phyloP scores from a whole-genome alignment of 2,888 invertebrate genomes.

The Archaeoteleia sp. region DNA sequence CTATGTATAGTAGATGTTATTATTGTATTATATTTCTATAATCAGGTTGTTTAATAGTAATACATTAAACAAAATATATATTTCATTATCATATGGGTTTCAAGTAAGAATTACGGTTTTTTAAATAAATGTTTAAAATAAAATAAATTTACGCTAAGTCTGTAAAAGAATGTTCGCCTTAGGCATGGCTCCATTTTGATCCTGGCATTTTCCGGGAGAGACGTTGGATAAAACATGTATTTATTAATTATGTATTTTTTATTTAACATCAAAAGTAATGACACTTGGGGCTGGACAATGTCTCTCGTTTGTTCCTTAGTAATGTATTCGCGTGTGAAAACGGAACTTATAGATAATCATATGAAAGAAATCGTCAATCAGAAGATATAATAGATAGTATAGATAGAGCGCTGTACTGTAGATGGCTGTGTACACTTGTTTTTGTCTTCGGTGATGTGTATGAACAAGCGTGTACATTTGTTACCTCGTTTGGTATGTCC shows the following conservation, averaged over 20 bases:
- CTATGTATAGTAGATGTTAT: too few relatives aligned
- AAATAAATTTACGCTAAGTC: too few relatives aligned
- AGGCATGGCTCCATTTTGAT: too few relatives aligned
- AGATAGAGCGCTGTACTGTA: conserved; percentile 63
- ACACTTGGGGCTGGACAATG: conserved; percentile 74
- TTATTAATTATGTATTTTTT: conserved; percentile 74
- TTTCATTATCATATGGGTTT: too few relatives aligned
- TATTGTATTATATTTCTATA: too few relatives aligned
- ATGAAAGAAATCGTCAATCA: conserved; percentile 71
- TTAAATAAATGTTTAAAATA: too few relatives aligned
- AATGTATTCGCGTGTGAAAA: conserved; percentile 68
- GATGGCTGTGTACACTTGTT: conserved; percentile 25
- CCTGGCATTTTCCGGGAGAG: conserved; percentile 16
- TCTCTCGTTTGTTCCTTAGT: conserved; percentile 68
- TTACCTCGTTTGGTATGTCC: too few relatives aligned
- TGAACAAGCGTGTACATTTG: conserved; percentile 15
- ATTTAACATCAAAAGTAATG: conserved; percentile 75
- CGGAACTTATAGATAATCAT: conserved; percentile 72
- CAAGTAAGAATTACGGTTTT: too few relatives aligned
- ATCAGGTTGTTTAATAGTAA: too few relatives aligned
- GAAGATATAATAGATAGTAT: conserved; percentile 65
- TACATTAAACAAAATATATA: too few relatives aligned
- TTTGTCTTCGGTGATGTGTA: conserved; percentile 12
- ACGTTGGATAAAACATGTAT: conserved; percentile 45
- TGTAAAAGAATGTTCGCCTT: too few relatives aligned